phyloP scores from a whole-genome alignment of 2,888 invertebrate genomes.

The Morinoia aosen region DNA sequence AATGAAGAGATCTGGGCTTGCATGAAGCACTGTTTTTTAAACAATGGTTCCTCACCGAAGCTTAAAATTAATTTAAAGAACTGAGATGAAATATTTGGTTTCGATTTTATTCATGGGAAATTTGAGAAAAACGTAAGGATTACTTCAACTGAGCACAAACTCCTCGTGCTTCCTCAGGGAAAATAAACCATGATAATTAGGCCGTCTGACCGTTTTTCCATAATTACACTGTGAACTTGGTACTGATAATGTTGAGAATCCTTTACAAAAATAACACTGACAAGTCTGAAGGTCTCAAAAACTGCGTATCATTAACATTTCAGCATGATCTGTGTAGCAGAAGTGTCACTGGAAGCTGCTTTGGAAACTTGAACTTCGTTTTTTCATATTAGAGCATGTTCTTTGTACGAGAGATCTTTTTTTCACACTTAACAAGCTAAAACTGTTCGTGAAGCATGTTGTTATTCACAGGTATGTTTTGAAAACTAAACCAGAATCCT shows the following conservation, averaged over 20 bases:
- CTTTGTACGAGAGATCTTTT: not conserved
- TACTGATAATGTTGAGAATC: not conserved
- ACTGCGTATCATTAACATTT: not conserved
- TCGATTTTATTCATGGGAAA: not conserved
- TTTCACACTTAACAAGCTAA: not conserved
- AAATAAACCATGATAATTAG: not conserved
- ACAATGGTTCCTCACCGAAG: not conserved
- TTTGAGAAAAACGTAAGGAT: not conserved
- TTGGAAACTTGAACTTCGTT: not conserved
- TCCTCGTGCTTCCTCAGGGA: not conserved
- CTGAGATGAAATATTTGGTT: not conserved
- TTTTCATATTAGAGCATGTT: not conserved
- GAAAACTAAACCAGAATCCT: not conserved
- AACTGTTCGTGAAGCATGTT: not conserved
- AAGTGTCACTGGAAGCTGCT: not conserved
- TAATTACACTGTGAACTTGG: not conserved
- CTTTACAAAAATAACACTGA: not conserved
- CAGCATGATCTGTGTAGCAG: not conserved
- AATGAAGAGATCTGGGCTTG: not conserved
- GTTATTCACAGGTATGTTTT: not conserved
- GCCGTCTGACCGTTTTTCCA: not conserved
- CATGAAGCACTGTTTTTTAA: not conserved
- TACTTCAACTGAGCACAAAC: not conserved
- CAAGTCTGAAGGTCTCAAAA: not conserved
- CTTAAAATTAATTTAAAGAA: not conserved